Evolutionary conservation across 2,888 invertebrate species (phyloP).

Genomic region (Hirudinaria manillensis): DNA sequence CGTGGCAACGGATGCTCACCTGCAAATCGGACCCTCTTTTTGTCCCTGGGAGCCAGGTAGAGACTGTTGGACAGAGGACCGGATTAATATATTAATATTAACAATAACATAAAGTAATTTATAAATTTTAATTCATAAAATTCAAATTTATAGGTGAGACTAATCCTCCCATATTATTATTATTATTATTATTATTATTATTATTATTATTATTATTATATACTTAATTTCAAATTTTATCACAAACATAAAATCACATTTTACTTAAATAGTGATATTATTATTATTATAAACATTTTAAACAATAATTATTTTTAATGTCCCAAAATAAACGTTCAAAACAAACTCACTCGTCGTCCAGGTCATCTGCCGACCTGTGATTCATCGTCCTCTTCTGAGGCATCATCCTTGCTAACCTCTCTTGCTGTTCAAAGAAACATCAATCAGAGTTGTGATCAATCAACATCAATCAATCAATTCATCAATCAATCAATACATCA

Average conservation of each 20-base stretch:
- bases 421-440: slow-evolving; percentile 9
- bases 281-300: not conserved
- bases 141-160: no score
- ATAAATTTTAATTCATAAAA: not conserved
- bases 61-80: not conserved
- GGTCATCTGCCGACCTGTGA: slow-evolving; percentile 14
- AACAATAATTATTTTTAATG: not conserved
- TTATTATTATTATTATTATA: no score
- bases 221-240: no score
- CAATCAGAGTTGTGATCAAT: not conserved
- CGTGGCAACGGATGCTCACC: not conserved
- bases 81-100: no score
- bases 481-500: not conserved
- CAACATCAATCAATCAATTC: not conserved
- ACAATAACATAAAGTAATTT: no score
- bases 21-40: slow-evolving; percentile 1
- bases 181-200: no score
- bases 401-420: slow-evolving; percentile 12
- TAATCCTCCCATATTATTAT: no score
- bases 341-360: not conserved
- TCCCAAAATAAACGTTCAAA: no score
- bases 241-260: no score
- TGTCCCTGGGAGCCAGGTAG: not conserved
- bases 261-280: no score
- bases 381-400: not conserved